phyloP scores from a whole-genome alignment of 2,888 invertebrate genomes.

The Criorhina ranunculi region DNA sequence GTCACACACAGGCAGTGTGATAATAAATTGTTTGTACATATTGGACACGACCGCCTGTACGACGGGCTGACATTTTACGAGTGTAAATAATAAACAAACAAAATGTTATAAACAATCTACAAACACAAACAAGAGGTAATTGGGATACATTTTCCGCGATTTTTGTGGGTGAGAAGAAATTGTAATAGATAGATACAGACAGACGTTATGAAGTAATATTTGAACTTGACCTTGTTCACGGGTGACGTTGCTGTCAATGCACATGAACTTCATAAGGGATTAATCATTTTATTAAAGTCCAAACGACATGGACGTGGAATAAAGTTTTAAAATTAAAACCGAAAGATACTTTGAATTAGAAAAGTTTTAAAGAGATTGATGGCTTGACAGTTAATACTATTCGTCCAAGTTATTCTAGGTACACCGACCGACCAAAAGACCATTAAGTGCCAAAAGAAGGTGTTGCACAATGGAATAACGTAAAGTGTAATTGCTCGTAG shows the following conservation, averaged over 20 bases:
- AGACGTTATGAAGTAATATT: background rate
- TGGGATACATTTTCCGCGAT: constrained; percentile 16
- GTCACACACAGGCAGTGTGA: background rate
- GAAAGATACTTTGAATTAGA: background rate
- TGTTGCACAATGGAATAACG: constrained; percentile 23
- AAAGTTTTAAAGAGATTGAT: constrained; percentile 8
- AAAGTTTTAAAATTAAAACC: constrained; percentile 4
- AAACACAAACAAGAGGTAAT: constrained; percentile 2
- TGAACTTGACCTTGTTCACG: constrained; percentile 33
- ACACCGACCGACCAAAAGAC: background rate
- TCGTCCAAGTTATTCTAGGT: too few relatives aligned
- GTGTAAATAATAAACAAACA: constrained; percentile 13
- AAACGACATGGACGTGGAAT: constrained; percentile 3
- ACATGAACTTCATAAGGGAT: background rate
- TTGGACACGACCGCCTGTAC: background rate
- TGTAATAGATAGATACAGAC: background rate
- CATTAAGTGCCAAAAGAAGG: constrained; percentile 10
- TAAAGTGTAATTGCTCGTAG: constrained; percentile 19
- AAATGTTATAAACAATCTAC: background rate
- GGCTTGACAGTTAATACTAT: too few relatives aligned
- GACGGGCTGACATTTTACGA: constrained; percentile 13
- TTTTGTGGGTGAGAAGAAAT: background rate
- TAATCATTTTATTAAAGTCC: too few relatives aligned
- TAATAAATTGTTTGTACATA: constrained; percentile 36
- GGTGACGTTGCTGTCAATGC: background rate